Percentiles rank a stretch among this genome's conserved stretches.
Evolutionary conservation across 1,140 invertebrate species (phyloP).

Genomic region (Aradophagus sp.): DNA sequence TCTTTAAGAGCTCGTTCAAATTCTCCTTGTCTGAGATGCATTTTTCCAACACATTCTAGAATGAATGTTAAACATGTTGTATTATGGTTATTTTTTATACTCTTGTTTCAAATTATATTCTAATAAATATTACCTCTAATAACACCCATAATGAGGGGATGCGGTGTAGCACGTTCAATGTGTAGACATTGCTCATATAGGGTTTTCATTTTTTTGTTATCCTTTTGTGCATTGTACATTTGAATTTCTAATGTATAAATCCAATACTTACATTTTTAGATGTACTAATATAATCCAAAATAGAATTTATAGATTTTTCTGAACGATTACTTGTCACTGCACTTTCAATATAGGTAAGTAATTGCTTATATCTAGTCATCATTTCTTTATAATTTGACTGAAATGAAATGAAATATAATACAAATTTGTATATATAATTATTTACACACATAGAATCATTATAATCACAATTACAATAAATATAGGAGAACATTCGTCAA

Average conservation of each 20-base stretch:
- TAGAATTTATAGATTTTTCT: slow-evolving; percentile 99
- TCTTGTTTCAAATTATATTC: too few species aligned
- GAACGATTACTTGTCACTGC: slow-evolving; percentile 99
- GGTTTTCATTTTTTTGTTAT: slow-evolving; percentile 99
- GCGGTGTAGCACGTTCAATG: slow-evolving; percentile 99
- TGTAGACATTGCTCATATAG: slow-evolving; percentile 98
- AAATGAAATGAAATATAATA: too few species aligned
- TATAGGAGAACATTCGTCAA: too few species aligned
- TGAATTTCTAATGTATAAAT: slow-evolving; percentile 99
- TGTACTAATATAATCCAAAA: slow-evolving; percentile 99
- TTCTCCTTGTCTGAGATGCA: slow-evolving; percentile 98
- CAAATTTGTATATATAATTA: too few species aligned
- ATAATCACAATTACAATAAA: too few species aligned
- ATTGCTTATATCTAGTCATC: slow-evolving; percentile 97
- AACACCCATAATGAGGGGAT: slow-evolving; percentile 99
- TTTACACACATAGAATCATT: too few species aligned
- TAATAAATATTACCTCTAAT: slow-evolving; percentile 84
- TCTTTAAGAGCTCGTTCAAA: slow-evolving; percentile 99
- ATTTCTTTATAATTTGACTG: slow-evolving; percentile 96
- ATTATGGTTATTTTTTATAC: too few species aligned
- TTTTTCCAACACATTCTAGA: slow-evolving; percentile 99
- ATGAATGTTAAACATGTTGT: too few species aligned
- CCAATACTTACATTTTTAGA: slow-evolving; percentile 97
- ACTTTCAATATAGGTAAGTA: slow-evolving; percentile 98
- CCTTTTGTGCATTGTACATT: slow-evolving; percentile 99